A percentile compares a stretch with the other conserved stretches of the same genome.
Evolutionary conservation across 1,140 invertebrate genomes (phyloP).

Genomic region (Melanaphis sacchari): DNA sequence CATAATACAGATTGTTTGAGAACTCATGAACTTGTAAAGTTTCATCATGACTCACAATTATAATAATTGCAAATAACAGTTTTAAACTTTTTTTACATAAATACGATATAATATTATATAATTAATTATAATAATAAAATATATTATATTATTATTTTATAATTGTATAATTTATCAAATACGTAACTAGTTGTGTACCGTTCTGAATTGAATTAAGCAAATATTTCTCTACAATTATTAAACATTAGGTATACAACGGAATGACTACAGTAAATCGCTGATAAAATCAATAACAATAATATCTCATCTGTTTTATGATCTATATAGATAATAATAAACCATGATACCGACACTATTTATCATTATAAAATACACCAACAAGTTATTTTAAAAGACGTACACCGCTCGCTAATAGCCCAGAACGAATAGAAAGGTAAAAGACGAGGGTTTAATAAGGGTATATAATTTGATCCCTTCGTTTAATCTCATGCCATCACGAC

Average conservation of each 20-base stretch:
- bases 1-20: background rate
- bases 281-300: background rate
- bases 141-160: background rate
- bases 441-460: background rate
- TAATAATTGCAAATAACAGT: background rate
- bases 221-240: background rate
- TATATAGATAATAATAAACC: background rate
- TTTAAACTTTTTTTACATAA: background rate
- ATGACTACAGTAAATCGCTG: background rate
- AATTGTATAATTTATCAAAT: background rate
- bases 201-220: background rate
- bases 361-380: background rate
- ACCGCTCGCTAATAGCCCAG: background rate
- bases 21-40: background rate
- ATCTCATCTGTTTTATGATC: background rate
- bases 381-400: background rate
- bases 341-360: background rate
- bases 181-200: background rate
- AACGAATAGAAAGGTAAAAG: background rate
- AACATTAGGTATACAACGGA: background rate
- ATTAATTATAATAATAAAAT: too few species aligned
- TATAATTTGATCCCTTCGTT: constrained; percentile 1
- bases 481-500: background rate
- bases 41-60: background rate
- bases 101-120: too few species aligned